phyloP scores from a whole-genome alignment of 1,140 invertebrate genomes.

The Pseudomyrmex pallidus region DNA sequence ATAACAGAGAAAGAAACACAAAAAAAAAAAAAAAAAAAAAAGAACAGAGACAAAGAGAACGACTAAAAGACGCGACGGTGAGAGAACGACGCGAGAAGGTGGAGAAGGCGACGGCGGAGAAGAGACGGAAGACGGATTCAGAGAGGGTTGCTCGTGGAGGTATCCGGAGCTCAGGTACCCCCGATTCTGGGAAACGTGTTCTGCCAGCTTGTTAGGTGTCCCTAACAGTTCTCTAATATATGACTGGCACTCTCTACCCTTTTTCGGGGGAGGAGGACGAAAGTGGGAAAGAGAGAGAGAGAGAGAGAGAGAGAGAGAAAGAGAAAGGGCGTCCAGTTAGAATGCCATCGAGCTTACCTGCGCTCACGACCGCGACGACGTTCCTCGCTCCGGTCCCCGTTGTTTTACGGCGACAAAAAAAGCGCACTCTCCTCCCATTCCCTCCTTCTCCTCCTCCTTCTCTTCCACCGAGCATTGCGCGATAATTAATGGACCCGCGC shows the following conservation, averaged over 20 bases:
- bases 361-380: conserved; percentile 50
- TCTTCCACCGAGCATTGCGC: conserved; percentile 62
- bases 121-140: conserved; percentile 33
- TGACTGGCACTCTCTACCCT: conserved; percentile 79
- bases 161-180: conserved; percentile 62
- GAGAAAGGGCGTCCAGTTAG: conserved; percentile 58
- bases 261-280: conserved; percentile 62
- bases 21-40: conserved; percentile 16
- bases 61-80: conserved; percentile 60
- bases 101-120: conserved; percentile 22
- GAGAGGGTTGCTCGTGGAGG: conserved; percentile 65
- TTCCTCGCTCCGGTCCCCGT: conserved; percentile 51
- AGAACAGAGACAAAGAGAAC: conserved; percentile 41
- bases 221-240: conserved; percentile 83
- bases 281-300: conserved; percentile 58
- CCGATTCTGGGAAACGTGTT: conserved; percentile 83
- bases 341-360: conserved; percentile 67
- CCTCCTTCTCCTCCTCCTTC: conserved; percentile 21
- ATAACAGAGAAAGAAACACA: not conserved
- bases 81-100: conserved; percentile 49
- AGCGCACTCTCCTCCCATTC: conserved; percentile 7
- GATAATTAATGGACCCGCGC: conserved; percentile 69
- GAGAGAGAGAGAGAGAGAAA: conserved; percentile 57
- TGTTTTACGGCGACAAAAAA: conserved; percentile 61
- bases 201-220: conserved; percentile 83